A percentile compares a stretch with the other conserved stretches of the same genome.
phyloP scores from a whole-genome alignment of 2,888 invertebrate species.

The Diplolepis rosae region DNA sequence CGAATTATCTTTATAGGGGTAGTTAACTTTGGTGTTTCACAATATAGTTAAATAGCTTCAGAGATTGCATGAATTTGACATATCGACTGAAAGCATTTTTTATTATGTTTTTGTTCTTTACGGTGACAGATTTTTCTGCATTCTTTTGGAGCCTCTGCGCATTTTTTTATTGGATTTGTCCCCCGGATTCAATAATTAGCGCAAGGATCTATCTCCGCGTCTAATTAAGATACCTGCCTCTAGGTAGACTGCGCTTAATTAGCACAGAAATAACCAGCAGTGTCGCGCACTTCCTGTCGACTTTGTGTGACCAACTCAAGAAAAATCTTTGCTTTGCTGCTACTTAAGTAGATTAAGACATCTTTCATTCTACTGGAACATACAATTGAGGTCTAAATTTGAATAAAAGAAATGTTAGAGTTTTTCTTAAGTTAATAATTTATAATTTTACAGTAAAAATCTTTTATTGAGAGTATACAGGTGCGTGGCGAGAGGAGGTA shows the following conservation, averaged over 20 bases:
- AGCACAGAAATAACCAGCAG: conserved; percentile 59
- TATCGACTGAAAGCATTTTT: neutral
- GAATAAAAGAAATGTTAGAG: too few relatives aligned
- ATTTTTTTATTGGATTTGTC: conserved; percentile 16
- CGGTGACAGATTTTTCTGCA: neutral
- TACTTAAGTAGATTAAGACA: neutral
- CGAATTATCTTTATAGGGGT: conserved; percentile 58
- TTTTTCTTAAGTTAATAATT: too few relatives aligned
- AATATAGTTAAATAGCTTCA: neutral
- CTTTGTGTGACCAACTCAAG: neutral
- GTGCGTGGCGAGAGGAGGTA: too few relatives aligned
- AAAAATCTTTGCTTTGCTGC: neutral
- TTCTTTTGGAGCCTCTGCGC: neutral
- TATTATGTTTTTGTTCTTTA: neutral
- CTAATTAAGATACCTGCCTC: conserved; percentile 55
- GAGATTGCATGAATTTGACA: neutral
- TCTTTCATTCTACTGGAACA: too few relatives aligned
- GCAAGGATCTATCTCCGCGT: conserved; percentile 40
- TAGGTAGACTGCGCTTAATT: conserved; percentile 56
- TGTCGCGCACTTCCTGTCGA: conserved; percentile 15
- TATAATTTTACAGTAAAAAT: too few relatives aligned
- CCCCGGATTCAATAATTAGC: conserved; percentile 56
- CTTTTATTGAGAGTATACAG: too few relatives aligned
- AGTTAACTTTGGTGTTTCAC: neutral
- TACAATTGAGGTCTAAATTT: too few relatives aligned